Evolutionary conservation across 1,140 invertebrate species (phyloP).

Genomic region (Rhopalosiphum maidis): DNA sequence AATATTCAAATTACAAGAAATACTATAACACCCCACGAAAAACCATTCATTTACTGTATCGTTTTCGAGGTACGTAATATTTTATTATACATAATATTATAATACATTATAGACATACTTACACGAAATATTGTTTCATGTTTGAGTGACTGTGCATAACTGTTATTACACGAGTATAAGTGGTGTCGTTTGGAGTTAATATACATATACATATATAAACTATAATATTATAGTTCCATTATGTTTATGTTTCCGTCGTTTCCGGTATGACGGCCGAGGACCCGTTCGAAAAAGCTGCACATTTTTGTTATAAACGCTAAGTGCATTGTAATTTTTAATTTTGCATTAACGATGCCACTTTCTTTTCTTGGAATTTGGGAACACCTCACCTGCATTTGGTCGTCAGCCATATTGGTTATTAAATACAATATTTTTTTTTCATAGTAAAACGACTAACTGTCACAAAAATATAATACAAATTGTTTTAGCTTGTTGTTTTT

Average conservation of each 20-base stretch:
- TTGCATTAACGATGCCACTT: not conserved
- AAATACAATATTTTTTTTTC: not conserved
- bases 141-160: not conserved
- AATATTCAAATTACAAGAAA: constrained; percentile 30
- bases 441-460: not conserved
- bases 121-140: not conserved
- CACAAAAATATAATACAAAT: not conserved
- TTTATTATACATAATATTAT: not conserved
- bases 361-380: not conserved
- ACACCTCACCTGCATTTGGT: not conserved
- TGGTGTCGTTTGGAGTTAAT: not conserved
- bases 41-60: not conserved
- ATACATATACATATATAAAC: too few species aligned
- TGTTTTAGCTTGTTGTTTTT: not conserved
- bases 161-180: not conserved
- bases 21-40: not conserved
- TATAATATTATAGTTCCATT: not conserved
- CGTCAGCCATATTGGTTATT: not conserved
- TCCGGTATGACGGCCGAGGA: not conserved
- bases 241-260: too few species aligned
- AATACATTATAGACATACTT: not conserved
- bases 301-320: not conserved
- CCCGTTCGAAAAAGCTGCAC: not conserved
- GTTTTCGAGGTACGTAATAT: not conserved
- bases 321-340: not conserved